Percentiles rank a stretch among this genome's conserved stretches.
These are phyloP conservation scores for Anticlea derivata DNA, from an alignment of 2,888 invertebrate species.

Conservation along the genomic window DNA sequence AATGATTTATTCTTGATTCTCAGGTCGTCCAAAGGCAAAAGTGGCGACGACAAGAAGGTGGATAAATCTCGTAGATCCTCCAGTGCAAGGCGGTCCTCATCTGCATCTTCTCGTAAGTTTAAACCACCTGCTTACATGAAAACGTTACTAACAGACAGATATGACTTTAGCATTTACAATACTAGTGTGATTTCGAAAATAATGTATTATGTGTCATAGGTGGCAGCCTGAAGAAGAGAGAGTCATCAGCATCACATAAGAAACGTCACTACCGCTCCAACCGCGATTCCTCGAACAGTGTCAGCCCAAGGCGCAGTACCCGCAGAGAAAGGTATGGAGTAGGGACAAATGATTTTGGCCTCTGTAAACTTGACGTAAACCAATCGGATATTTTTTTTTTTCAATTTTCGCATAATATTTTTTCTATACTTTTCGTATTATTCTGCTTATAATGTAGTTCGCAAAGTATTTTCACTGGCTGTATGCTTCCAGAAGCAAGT, in stretches of 20 bases:
- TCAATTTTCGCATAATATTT: too few relatives aligned
- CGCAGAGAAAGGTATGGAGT: constrained; percentile 80
- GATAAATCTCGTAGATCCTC: constrained; percentile 67
- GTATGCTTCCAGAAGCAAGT: constrained; percentile 61
- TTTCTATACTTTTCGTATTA: too few relatives aligned
- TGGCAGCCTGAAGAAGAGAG: constrained; percentile 87
- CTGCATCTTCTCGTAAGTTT: constrained; percentile 74
- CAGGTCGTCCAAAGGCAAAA: constrained; percentile 54
- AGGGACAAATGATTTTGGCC: too few relatives aligned
- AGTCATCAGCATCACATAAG: constrained; percentile 87
- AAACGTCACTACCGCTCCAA: constrained; percentile 95
- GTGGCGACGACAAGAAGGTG: constrained; percentile 61
- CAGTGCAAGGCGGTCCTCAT: constrained; percentile 69
- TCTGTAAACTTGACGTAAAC: too few relatives aligned
- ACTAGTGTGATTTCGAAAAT: too few relatives aligned
- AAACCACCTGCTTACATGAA: not conserved
- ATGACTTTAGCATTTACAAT: too few relatives aligned
- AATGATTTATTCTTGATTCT: constrained; percentile 6
- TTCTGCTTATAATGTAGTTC: not conserved
- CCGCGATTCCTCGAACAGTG: constrained; percentile 89
- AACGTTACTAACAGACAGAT: too few relatives aligned
- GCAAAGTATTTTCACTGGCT: not conserved
- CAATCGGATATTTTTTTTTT: too few relatives aligned
- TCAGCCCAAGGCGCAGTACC: constrained; percentile 75
- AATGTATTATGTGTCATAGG: constrained; percentile 41